phyloP scores from a whole-genome alignment of 2,113 vertebrate species.

The Rhagologus leucostigma region DNA sequence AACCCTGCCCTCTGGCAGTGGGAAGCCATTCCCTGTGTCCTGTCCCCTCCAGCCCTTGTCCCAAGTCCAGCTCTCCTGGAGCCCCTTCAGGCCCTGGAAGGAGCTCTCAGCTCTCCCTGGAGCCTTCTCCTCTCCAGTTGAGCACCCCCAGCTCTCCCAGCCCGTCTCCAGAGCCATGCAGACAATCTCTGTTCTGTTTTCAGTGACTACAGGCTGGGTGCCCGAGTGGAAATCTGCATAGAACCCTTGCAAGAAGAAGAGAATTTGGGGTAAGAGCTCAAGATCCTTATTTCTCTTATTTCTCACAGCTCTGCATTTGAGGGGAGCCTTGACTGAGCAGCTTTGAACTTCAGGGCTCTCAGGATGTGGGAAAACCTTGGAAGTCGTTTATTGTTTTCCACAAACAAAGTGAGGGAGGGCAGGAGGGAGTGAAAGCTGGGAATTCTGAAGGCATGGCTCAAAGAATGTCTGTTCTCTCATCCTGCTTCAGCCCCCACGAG shows the following conservation, averaged over 20 bases:
- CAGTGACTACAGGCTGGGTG: slow-evolving; percentile 74
- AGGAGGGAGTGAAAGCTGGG: neutral
- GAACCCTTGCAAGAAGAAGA: slow-evolving; percentile 84
- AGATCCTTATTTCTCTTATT: neutral
- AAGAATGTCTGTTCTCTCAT: neutral
- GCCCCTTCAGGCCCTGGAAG: neutral
- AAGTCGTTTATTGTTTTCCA: neutral
- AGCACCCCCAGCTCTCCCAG: neutral
- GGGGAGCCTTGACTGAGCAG: neutral
- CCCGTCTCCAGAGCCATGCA: rapidly evolving
- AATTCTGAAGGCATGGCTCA: neutral
- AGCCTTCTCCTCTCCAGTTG: neutral
- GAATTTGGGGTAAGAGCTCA: slow-evolving; percentile 78
- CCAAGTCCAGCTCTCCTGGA: neutral
- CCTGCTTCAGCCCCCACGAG: slow-evolving; percentile 76
- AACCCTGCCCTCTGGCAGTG: rapidly evolving
- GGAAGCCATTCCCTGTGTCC: neutral
- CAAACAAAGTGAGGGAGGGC: neutral
- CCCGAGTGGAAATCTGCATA: slow-evolving; percentile 78
- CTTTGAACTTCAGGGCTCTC: neutral
- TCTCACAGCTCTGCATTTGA: neutral
- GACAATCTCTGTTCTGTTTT: neutral
- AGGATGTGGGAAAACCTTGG: neutral
- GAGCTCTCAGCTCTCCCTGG: neutral
- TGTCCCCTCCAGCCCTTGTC: neutral